Conservation (phyloP, 1,140 invertebrate species). For the Calosoma granatense region DNA sequence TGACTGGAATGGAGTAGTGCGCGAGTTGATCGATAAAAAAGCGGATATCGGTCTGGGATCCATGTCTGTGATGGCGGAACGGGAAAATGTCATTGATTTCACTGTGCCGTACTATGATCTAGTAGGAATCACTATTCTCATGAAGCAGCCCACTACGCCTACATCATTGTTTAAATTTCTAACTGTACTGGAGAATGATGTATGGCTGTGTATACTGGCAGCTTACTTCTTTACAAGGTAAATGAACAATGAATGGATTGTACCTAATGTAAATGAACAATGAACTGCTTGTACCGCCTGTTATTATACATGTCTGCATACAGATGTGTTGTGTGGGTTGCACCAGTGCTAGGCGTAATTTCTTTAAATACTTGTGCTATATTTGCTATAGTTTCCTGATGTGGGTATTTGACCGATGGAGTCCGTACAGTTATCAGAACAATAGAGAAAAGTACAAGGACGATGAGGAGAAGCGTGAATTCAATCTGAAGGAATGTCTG, state of each 20-base stretch:
- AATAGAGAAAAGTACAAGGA: constrained; percentile 87
- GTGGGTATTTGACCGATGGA: constrained; percentile 93
- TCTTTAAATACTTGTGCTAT: too few species aligned
- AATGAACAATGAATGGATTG: too few species aligned
- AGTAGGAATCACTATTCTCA: constrained; percentile 87
- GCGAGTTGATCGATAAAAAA: constrained; percentile 79
- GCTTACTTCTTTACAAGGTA: constrained; percentile 90
- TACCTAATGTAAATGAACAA: too few species aligned
- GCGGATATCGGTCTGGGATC: constrained; percentile 85
- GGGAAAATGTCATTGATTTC: constrained; percentile 90
- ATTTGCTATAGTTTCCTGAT: constrained; percentile 80
- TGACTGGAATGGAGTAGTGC: constrained; percentile 88
- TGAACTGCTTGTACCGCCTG: too few species aligned
- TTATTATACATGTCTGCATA: too few species aligned
- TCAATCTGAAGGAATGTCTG: constrained; percentile 90
- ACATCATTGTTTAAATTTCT: constrained; percentile 95
- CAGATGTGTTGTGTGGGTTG: too few species aligned
- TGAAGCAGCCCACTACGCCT: constrained; percentile 66
- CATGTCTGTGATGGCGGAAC: constrained; percentile 86
- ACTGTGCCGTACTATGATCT: constrained; percentile 93
- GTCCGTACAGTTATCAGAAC: constrained; percentile 93
- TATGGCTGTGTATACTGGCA: constrained; percentile 92
- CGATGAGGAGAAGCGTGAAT: constrained; percentile 90
- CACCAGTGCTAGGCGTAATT: too few species aligned
- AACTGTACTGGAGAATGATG: constrained; percentile 88